phyloP scores from a whole-genome alignment of 2,797 vertebrate genomes.

The Anas bahamensis region DNA sequence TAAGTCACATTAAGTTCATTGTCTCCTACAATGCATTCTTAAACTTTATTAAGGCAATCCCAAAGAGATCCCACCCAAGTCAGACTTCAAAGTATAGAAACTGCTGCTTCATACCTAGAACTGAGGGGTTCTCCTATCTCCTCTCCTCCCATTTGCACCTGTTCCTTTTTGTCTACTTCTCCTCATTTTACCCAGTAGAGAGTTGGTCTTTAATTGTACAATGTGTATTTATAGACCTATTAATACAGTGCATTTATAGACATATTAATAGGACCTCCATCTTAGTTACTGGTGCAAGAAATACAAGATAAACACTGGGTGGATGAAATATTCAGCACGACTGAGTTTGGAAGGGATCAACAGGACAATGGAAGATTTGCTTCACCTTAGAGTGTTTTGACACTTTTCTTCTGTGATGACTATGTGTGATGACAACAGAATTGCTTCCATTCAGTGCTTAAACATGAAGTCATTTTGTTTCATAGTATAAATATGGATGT shows the following conservation, averaged over 20 bases:
- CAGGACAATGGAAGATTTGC: not conserved
- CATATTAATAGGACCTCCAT: not conserved
- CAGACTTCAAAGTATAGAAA: not conserved
- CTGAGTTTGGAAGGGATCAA: not conserved
- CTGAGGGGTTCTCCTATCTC: not conserved
- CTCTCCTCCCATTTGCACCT: not conserved
- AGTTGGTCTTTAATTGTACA: not conserved
- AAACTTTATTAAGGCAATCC: not conserved
- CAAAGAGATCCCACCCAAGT: not conserved
- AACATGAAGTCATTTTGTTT: not conserved
- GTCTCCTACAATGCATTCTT: not conserved
- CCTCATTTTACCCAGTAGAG: not conserved
- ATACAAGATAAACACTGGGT: not conserved
- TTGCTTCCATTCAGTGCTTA: not conserved
- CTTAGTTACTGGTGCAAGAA: not conserved
- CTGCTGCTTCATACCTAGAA: not conserved
- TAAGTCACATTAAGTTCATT: not conserved
- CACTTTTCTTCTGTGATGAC: not conserved
- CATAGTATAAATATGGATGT: not conserved
- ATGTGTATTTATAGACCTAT: not conserved
- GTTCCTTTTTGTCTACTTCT: not conserved
- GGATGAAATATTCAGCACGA: not conserved
- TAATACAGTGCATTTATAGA: not conserved
- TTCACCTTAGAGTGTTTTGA: not conserved
- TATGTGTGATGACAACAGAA: not conserved